phyloP scores from a whole-genome alignment of 2,113 vertebrate species.

The Cettia cetti region DNA sequence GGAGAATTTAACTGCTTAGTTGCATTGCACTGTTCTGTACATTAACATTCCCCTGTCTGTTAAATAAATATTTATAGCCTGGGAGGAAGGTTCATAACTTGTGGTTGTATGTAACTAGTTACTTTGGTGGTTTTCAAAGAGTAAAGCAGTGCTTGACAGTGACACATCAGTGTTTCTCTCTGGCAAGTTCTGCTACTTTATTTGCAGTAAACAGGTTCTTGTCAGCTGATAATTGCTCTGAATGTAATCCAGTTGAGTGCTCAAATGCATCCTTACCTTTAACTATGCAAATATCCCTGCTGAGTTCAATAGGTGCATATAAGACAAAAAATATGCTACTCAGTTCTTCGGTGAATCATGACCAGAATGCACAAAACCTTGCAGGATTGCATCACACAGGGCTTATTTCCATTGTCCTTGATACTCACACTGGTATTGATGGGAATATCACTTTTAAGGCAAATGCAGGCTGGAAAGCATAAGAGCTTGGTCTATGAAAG shows the following conservation, averaged over 20 bases:
- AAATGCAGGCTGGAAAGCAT: not conserved
- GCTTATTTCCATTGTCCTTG: not conserved
- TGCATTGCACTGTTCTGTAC: not conserved
- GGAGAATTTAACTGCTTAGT: not conserved
- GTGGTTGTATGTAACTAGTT: not conserved
- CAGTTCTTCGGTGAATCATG: not conserved
- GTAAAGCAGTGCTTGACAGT: not conserved
- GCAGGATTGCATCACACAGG: not conserved
- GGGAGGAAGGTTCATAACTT: not conserved
- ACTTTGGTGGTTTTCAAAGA: not conserved
- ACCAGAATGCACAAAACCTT: not conserved
- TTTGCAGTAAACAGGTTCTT: not conserved
- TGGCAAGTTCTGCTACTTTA: not conserved
- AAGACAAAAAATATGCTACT: not conserved
- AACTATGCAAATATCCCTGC: not conserved
- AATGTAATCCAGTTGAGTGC: not conserved
- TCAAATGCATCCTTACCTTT: not conserved
- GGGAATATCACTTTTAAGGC: not conserved
- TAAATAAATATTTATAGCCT: not conserved
- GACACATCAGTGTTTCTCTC: not conserved
- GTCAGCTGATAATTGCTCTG: not conserved
- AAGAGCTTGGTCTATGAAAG: not conserved
- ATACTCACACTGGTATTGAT: not conserved
- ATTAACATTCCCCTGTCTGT: not conserved
- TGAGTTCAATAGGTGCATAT: not conserved